These are phyloP conservation scores for Helobdella robusta DNA, from an alignment of 2,888 invertebrate genomes.

Conservation along the genomic window DNA sequence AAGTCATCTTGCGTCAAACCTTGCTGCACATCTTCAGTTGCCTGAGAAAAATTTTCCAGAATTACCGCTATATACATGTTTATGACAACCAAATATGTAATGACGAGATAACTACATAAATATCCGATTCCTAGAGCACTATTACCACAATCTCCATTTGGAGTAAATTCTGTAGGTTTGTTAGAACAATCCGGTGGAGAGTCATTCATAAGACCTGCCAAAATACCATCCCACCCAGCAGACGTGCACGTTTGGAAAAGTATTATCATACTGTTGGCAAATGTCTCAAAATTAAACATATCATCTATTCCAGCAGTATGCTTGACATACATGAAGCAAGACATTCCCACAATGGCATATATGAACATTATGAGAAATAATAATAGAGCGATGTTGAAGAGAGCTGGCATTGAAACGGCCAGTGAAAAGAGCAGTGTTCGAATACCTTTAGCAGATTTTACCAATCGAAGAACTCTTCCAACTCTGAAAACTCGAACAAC, in stretches of 20 bases:
- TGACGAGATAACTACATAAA: constrained; percentile 87
- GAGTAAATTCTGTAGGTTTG: constrained; percentile 25
- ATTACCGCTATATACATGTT: constrained; percentile 99
- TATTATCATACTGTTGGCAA: constrained; percentile 93
- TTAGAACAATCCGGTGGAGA: constrained; percentile 22
- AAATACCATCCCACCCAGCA: constrained; percentile 82
- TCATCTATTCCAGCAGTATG: constrained; percentile 87
- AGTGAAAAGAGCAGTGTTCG: constrained; percentile 90
- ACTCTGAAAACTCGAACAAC: constrained; percentile 97
- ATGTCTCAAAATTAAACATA: constrained; percentile 93
- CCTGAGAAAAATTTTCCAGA: constrained; percentile 95
- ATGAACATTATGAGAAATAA: constrained; percentile 98
- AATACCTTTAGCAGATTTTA: constrained; percentile 96
- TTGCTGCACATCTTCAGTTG: constrained; percentile 80
- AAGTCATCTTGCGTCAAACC: constrained; percentile 90
- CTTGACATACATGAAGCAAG: constrained; percentile 96
- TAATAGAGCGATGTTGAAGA: constrained; percentile 95
- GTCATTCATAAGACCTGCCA: constrained; percentile 85
- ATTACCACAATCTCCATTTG: constrained; percentile 68
- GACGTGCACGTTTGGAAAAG: constrained; percentile 70
- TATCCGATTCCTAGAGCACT: constrained; percentile 87
- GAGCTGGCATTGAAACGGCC: constrained; percentile 94
- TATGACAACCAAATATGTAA: constrained; percentile 94
- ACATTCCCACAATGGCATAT: constrained; percentile 98
- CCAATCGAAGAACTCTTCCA: constrained; percentile 88